Evolutionary conservation across 2,888 invertebrate species (phyloP).

Genomic region (Callosobruchus maculatus): DNA sequence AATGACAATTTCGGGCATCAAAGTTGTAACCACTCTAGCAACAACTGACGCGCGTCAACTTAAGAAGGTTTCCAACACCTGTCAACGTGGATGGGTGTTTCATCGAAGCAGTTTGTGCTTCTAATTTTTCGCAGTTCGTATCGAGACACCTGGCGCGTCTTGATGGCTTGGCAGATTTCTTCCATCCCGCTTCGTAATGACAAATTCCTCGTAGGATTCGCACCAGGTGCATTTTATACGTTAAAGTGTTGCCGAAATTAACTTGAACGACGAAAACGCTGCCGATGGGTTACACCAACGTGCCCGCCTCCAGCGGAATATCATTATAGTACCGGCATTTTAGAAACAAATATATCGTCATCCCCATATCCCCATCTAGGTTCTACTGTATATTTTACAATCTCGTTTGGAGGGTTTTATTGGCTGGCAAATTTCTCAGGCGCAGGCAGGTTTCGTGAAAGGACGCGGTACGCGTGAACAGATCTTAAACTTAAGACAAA

Average conservation of each 20-base stretch:
- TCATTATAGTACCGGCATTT: neutral
- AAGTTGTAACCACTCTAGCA: too few species aligned
- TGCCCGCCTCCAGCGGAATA: neutral
- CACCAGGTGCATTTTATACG: conserved; percentile 2
- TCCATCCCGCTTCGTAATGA: neutral
- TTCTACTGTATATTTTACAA: too few species aligned
- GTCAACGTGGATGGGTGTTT: neutral
- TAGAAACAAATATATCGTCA: too few species aligned
- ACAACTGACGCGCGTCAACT: too few species aligned
- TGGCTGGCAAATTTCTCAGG: too few species aligned
- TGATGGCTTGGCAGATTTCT: neutral
- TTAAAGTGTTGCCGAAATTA: conserved; percentile 2
- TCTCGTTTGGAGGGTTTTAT: too few species aligned
- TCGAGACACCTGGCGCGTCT: neutral
- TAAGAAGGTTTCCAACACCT: neutral
- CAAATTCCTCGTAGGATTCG: neutral
- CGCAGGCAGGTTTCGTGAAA: too few species aligned
- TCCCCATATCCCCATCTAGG: too few species aligned
- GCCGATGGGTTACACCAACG: neutral
- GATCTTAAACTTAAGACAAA: too few species aligned
- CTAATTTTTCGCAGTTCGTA: neutral
- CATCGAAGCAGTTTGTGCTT: neutral
- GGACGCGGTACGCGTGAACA: too few species aligned
- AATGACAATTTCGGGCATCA: too few species aligned
- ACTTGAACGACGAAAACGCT: neutral